A percentile compares a stretch with the other conserved stretches of the same genome.
phyloP scores from a whole-genome alignment of 2,113 vertebrate species.

The Platysternon megacephalum region DNA sequence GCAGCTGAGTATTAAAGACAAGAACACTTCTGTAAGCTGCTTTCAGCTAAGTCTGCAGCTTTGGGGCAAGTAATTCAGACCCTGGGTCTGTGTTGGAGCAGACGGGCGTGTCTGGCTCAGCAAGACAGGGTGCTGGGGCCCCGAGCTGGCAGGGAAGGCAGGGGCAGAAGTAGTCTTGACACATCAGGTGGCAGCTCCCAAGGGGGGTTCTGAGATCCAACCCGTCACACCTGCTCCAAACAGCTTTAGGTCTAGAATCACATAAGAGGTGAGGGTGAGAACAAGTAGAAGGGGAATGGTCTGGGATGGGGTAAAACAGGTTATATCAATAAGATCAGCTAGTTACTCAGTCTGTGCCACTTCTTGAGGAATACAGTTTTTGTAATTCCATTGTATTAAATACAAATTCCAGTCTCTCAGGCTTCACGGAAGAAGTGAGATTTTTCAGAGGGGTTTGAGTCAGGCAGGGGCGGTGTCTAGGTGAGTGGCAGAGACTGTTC shows the following conservation, averaged over 20 bases:
- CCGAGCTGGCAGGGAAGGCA: no score
- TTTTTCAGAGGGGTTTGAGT: background rate
- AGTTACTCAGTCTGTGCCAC: background rate
- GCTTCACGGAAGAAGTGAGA: background rate
- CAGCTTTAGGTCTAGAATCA: background rate
- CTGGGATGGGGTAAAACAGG: background rate
- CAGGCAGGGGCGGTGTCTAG: fast-evolving
- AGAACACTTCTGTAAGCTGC: no score
- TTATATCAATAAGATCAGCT: background rate
- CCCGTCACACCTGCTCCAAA: background rate
- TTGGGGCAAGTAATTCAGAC: no score
- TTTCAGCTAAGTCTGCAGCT: no score
- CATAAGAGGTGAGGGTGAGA: background rate
- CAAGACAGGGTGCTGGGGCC: no score
- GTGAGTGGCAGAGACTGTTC: fast-evolving
- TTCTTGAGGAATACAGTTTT: background rate
- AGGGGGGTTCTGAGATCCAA: no score
- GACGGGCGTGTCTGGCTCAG: no score
- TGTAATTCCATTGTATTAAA: background rate
- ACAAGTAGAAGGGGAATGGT: background rate
- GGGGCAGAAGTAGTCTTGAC: no score
- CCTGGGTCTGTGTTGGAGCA: no score
- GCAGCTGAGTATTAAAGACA: no score
- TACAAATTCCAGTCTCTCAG: background rate
- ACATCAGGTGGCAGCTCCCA: no score